phyloP scores from a whole-genome alignment of 1,140 invertebrate species.

The Pachypeltis micranthus region DNA sequence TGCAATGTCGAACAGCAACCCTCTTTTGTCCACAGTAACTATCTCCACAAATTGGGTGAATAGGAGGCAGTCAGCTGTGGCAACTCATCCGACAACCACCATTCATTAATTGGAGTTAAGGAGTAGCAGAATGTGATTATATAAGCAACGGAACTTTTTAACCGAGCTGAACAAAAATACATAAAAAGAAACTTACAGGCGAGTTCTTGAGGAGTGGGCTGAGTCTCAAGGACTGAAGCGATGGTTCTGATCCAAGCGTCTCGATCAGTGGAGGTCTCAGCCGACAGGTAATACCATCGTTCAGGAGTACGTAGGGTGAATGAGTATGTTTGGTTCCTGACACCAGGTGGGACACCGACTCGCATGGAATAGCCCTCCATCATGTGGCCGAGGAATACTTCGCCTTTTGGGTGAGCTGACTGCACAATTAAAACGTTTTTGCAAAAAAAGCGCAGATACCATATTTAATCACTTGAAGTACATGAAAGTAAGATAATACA shows the following conservation, averaged over 20 bases:
- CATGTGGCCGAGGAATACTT: constrained; percentile 73
- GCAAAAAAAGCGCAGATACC: no score
- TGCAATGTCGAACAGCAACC: no score
- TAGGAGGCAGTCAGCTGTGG: no score
- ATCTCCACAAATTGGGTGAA: no score
- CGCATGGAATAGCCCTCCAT: constrained; percentile 60
- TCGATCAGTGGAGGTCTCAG: constrained; percentile 60
- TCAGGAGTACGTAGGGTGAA: constrained; percentile 80
- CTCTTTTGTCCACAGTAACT: no score
- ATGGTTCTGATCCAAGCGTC: constrained; percentile 68
- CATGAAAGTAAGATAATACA: no score
- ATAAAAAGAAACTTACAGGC: constrained; percentile 51
- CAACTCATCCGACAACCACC: no score
- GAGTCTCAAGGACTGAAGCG: constrained; percentile 59
- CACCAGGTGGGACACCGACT: constrained; percentile 48
- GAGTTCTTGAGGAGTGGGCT: constrained; percentile 65
- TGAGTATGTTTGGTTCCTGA: constrained; percentile 60
- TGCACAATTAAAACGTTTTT: constrained; percentile 32
- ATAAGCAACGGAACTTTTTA: no score
- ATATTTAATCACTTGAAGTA: no score
- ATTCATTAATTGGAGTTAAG: no score
- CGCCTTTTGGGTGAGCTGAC: constrained; percentile 79
- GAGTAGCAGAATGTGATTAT: no score
- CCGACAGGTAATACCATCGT: constrained; percentile 68
- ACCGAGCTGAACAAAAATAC: no score